Base-by-base conservation (phyloP, 2,888 invertebrate species). In the Melangyna quadrimaculata region DNA sequence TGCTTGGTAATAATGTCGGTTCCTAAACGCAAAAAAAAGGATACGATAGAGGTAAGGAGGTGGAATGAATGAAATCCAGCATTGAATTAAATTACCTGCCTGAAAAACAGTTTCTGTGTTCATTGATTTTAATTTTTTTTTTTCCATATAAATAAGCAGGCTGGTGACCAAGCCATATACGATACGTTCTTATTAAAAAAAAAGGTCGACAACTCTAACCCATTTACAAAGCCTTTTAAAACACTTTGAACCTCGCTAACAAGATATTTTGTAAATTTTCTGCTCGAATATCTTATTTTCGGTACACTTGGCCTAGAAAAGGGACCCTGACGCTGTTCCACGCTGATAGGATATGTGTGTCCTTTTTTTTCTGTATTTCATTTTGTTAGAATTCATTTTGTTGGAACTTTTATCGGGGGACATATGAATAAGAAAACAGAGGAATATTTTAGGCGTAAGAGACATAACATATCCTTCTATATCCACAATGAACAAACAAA, bases 21-120 rank as follows among this genome's bases (percentile, higher is more conserved):
- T 57, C 4, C 27, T 9, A 37, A 51, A 24, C 43, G 8, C 17
- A 9, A 53, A 69, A 67, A 61, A 69, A 75, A 69, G 48, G 57
- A 24, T 43, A 14, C 53, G 40, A 32, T 19, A n/a, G n/a, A 19
- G 35, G 69, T 48, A 57, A 29, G 22, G 70, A 67, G 67, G 43
- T 43, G 71, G 59, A 69, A 65, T 59, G 59, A 69, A 65, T 67
- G 51, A 71, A 75, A 71, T 79, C 71, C 72, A 61, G 59, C 72
- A 78, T 77, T 80, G 77, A 86, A 86, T 86, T 73, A 70, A 86
- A 81, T 81, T 86, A 86, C 81, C 78, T 80, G 77, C 73, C 80
- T 59, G 2, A 59, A 86, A 82, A 83, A 78, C 51, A 51, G 73
- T 63, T 61, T 65, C 72, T 53, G 63, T 78, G 73, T 65, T 77